Conservation (phyloP, 2,113 vertebrate species). For the Albula glossodonta region DNA sequence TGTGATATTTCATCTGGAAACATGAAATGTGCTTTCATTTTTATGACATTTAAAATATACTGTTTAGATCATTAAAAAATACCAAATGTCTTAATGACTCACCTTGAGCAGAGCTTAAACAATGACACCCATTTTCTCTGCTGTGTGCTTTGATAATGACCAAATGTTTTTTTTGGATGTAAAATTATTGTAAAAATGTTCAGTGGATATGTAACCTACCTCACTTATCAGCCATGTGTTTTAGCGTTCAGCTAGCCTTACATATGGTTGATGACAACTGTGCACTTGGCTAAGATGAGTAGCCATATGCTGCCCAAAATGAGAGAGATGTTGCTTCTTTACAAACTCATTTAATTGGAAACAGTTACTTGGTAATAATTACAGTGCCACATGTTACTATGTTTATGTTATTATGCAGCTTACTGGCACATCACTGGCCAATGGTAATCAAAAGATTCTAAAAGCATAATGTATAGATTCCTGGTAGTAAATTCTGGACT, state of each 20-base stretch:
- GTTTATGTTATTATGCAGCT: no score
- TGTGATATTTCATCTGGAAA: not conserved
- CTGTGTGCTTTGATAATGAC: not conserved
- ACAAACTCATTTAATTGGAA: not conserved
- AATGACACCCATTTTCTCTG: not conserved
- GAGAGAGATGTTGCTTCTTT: not conserved
- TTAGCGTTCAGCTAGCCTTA: not conserved
- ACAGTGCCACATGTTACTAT: no score
- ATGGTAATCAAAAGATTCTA: no score
- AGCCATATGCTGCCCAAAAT: not conserved
- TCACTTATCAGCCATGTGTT: not conserved
- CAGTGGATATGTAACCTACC: not conserved
- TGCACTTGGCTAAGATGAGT: not conserved
- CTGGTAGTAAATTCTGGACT: no score
- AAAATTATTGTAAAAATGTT: not conserved
- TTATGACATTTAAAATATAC: not conserved
- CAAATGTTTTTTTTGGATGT: not conserved
- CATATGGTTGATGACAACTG: not conserved
- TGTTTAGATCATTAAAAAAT: not conserved
- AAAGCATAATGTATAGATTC: no score
- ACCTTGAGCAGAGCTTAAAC: not conserved
- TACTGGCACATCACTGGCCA: no score
- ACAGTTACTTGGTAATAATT: no score
- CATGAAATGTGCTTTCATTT: slow-evolving; percentile 1
- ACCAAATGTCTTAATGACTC: not conserved